Base-by-base conservation (phyloP, 2,888 invertebrate species). In the Archips crataeganus region DNA sequence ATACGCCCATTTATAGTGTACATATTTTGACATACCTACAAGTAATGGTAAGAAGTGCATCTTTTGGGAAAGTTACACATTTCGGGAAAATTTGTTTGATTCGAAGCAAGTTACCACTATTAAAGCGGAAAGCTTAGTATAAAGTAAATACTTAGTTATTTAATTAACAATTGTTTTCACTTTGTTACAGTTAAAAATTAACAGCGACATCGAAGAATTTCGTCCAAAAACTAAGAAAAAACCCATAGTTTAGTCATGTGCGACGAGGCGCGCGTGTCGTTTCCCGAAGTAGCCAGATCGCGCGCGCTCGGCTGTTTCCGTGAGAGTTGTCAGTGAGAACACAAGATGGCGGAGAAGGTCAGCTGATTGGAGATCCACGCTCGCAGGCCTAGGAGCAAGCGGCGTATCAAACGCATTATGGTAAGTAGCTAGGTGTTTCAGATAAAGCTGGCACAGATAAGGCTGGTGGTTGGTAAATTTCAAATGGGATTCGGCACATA, bases 351-450 rank as follows among this genome's bases (percentile, higher is more conserved):
- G 87, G 94, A 92, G 79, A 91, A 94, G 81, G 90, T 94, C 89
- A 95, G 94, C 94, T 95, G 94, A 95, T 94, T 87, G 82, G 84
- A 87, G 82, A 81, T 79, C 79, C 84, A 86, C 89, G 90, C 92
- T 90, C 92, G 91, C 89, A 88, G 84, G 88, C 86, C 86, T 82
- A 86, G 80, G 78, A 84, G 85, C 83, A 90, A 87, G 87, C 90
- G 93, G 88, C 90, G 90, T 83, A 83, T 90, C 79, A 87, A 89
- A 87, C 92, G 90, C 90, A 95, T 94, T 88, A 95, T 95, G 94
- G 94, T 95, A 84, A 88, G 79, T 11, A 3, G 42, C 9, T 9
- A 42, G 47, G 10, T 47, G 4, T 47, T 47, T 23, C 1, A 23
- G 23, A 23, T 23, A 23, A 23, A 23, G 23, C 23, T 23, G 23